Evolutionary conservation across 2,888 invertebrate genomes (phyloP), one percentile per base, ranked within the genome.

Genomic region (Lasius platythorax): DNA sequence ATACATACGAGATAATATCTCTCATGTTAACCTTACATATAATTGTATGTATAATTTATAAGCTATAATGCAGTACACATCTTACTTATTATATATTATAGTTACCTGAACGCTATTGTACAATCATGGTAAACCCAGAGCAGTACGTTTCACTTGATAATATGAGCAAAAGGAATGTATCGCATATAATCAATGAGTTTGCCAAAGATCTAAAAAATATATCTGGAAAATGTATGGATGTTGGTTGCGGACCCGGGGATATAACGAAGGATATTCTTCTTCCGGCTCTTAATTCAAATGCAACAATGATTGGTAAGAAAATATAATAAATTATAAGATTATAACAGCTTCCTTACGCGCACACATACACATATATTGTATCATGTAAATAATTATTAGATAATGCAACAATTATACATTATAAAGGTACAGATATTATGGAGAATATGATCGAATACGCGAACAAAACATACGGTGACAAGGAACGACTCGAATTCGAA

Each of bases 221-320:
- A 94, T 85, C 87, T 43, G 95, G 94, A n/a, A 91, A 86, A 46
- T 95, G 95, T 76, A 91, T 95, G 68, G 98, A 98, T 91, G 96
- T 98, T 61, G 98, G 98, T 0, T 97, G 97, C 87, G 98, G 97
- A 0, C 97, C 97, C 63, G 97, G 97, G 0, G 96, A 97, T 91
- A 97, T 97, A n/a, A 96, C 97, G 0, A 95, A 96, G 79, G 96
- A 96, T 28, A 95, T 96, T 50, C 94, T 98, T 82, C 95, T 96
- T 87, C 96, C 97, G 0, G 95, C 96, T 87, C 92, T 98, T 74
- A 97, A 97, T 0, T 90, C 93, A 4, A 95, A 95, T 28, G 96
- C 96, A 75, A 94, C 93, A 1, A 95, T 94, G 11, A 87, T 93
- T 18, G 94, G 94, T 94, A 87, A 93, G 91, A 74, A 18, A 70